A percentile compares a stretch with the other conserved stretches of the same genome.
phyloP scores from a whole-genome alignment of 2,113 vertebrate species.

The Poecilia latipinna region DNA sequence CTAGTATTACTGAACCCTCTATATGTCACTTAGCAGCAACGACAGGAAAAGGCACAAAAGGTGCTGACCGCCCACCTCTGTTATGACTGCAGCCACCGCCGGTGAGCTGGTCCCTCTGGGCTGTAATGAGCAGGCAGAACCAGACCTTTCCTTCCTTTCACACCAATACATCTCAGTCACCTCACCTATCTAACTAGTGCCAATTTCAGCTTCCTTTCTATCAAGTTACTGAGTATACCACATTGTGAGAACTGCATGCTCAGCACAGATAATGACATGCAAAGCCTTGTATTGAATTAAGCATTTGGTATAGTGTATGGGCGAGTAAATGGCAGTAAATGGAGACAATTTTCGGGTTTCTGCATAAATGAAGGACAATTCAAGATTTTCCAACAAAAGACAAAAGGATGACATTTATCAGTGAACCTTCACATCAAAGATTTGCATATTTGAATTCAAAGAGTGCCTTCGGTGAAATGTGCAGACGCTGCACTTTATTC shows the following conservation, averaged over 20 bases:
- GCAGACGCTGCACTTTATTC: conserved; percentile 41
- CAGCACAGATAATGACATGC: conserved; percentile 47
- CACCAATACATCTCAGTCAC: conserved; percentile 60
- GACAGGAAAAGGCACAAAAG: conserved; percentile 35
- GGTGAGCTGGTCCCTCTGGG: conserved; percentile 14
- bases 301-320: conserved; percentile 13
- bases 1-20: background rate
- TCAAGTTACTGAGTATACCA: conserved; percentile 35
- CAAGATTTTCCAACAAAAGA: conserved; percentile 28
- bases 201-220: conserved; percentile 51
- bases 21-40: conserved; percentile 1
- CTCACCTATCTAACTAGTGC: conserved; percentile 53
- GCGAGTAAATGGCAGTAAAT: conserved; percentile 13
- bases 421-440: conserved; percentile 20
- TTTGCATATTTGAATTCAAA: conserved; percentile 59
- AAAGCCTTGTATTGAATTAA: conserved; percentile 40
- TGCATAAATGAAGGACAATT: conserved; percentile 27
- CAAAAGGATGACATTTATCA: conserved; percentile 37
- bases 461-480: background rate
- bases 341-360: conserved; percentile 5
- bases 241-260: conserved; percentile 50
- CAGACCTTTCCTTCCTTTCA: conserved; percentile 18
- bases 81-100: conserved; percentile 15
- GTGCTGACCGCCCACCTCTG: conserved; percentile 35
- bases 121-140: conserved; percentile 23